Evolutionary conservation across 2,888 invertebrate genomes (phyloP), one percentile per base, ranked within the genome.

Genomic region (Polyploca ridens): DNA sequence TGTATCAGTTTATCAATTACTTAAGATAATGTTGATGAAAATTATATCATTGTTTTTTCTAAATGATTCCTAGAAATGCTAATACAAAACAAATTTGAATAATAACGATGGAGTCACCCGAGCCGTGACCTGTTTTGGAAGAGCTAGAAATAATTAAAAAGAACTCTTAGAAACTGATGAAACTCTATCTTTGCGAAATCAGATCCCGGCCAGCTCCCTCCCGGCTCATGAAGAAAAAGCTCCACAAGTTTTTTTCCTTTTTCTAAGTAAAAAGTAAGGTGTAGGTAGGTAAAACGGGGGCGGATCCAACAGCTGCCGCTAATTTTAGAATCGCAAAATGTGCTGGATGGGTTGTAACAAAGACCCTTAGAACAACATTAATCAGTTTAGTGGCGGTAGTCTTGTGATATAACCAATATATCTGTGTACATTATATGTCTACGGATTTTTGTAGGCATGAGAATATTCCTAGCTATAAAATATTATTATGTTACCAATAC

Each of bases 181-280:
- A 91, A 91, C 88, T 91, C 89, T 90, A 91, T 90, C 88, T 88
- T 85, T 79, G 87, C 88, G 92, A 90, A 92, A 92, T 89, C 87
- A 88, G 90, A 92, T 88, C 86, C 81, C 82, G 78, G 74, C 76
- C 83, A 78, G 78, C 77, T 84, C 81, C 78, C 80, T 83, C 80
- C 74, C 69, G 70, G 75, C 72, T 82, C 74, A 71, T 76, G 75
- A 74, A 83, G 81, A 84, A 89, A 85, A 86, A 83, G 76, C 77
- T 76, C 73, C 76, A 79, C 74, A 71, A 77, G 80, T 82, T 84
- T 82, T 86, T 86, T 74, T 76, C 76, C 72, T 75, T 72, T 79
- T 87, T 85, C 82, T 82, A 70, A 71, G 84, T 87, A 86, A 89
- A 88, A 87, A 87, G 84, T 85, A 82, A 83, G 83, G 83, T 78